Percentiles rank a stretch among this genome's conserved stretches.
Conservation (phyloP, 1,140 invertebrate species). For the Drosophila prosaltans region DNA sequence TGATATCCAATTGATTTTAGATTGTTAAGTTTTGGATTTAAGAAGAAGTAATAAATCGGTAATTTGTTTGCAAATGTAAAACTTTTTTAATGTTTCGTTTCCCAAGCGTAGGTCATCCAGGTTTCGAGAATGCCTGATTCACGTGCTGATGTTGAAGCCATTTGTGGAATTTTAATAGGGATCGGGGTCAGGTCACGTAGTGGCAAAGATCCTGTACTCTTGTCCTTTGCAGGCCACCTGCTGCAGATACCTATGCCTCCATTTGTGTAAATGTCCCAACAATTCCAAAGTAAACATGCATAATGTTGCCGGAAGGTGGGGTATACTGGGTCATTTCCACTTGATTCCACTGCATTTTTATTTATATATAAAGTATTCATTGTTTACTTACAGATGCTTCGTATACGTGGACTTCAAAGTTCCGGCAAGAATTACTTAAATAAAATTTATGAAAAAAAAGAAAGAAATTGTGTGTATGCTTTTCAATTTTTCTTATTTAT, state of each 20-base stretch:
- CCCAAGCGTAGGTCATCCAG: background rate
- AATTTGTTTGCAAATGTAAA: no score
- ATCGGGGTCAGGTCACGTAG: conserved; percentile 9
- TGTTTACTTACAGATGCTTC: background rate
- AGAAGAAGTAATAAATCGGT: no score
- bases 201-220: background rate
- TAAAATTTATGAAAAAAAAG: background rate
- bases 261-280: no score
- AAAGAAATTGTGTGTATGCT: no score
- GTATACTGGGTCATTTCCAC: background rate
- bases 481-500: no score
- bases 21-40: no score
- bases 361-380: conserved; percentile 1
- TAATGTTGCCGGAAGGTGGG: background rate
- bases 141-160: background rate
- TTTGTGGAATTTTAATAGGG: conserved; percentile 4
- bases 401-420: background rate
- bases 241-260: background rate
- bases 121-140: background rate
- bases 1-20: no score
- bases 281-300: background rate
- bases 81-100: no score
- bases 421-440: background rate
- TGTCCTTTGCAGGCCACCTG: background rate
- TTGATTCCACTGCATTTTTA: background rate